Evolutionary conservation across 2,113 vertebrate genomes (phyloP).

Genomic region (Pelecanus crispus): DNA sequence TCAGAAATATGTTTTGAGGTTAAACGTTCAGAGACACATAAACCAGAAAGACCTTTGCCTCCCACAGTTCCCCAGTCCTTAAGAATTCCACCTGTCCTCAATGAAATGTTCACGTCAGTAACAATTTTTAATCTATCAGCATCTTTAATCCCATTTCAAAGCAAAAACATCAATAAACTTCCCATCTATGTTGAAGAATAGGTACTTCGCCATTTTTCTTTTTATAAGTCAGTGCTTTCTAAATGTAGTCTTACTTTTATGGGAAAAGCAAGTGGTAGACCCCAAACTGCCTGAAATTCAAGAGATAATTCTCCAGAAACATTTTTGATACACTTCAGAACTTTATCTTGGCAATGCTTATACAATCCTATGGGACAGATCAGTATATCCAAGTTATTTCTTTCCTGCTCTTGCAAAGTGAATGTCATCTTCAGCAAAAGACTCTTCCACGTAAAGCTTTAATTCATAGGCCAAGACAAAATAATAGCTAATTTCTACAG

Average conservation of each 20-base stretch:
- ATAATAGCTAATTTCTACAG: not conserved
- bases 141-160: not conserved
- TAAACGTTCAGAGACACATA: not conserved
- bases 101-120: not conserved
- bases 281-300: not conserved
- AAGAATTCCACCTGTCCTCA: not conserved
- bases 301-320: not conserved
- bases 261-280: not conserved
- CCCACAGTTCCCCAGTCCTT: not conserved
- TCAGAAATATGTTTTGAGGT: not conserved
- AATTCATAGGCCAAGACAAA: not conserved
- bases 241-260: not conserved
- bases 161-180: not conserved
- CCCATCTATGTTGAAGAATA: not conserved
- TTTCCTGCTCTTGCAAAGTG: not conserved
- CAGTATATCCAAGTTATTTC: not conserved
- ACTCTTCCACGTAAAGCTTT: not conserved
- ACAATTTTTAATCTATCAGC: not conserved
- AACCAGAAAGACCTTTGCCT: not conserved
- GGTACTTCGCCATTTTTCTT: not conserved
- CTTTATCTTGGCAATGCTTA: not conserved
- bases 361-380: not conserved
- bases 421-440: not conserved
- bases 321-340: not conserved
- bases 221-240: not conserved